These are phyloP conservation scores for Frankliniella intonsa DNA, from an alignment of 2,888 invertebrate genomes.

Conservation along the genomic window DNA sequence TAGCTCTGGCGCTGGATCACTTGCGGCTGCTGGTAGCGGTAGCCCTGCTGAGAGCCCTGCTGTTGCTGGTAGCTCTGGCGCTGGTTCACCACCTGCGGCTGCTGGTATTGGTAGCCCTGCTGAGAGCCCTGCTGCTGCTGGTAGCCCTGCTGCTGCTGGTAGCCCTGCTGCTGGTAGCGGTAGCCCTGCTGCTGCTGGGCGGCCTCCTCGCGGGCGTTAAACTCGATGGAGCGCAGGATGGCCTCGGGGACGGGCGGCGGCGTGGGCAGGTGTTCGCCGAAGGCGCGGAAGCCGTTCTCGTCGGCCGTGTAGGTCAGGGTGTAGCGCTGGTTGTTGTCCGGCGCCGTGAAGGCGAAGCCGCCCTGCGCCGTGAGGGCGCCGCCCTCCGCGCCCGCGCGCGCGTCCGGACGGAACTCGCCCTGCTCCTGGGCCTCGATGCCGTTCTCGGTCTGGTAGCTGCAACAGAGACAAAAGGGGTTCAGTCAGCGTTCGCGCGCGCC, in stretches of 20 bases:
- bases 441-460: slow-evolving; percentile 18
- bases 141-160: not conserved
- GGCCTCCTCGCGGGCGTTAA: not conserved
- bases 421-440: slow-evolving; percentile 23
- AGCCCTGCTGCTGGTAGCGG: not conserved
- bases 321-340: slow-evolving; percentile 11
- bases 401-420: not conserved
- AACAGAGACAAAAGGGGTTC: not conserved
- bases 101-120: not conserved
- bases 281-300: slow-evolving; percentile 63
- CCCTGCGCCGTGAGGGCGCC: not conserved
- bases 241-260: slow-evolving; percentile 44
- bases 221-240: slow-evolving; percentile 39
- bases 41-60: not conserved
- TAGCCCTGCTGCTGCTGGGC: not conserved
- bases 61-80: not conserved
- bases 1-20: not conserved
- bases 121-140: not conserved
- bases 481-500: too few relatives aligned
- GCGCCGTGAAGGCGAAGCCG: slow-evolving; percentile 13
- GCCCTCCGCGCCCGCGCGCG: not conserved
- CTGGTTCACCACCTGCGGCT: not conserved
- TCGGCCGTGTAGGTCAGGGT: slow-evolving; percentile 55
- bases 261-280: slow-evolving; percentile 48
- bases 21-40: slow-evolving; percentile 10